These are phyloP conservation scores for Carlito syrichta DNA, from an alignment of 2,113 vertebrate species.

Conservation along the genomic window DNA sequence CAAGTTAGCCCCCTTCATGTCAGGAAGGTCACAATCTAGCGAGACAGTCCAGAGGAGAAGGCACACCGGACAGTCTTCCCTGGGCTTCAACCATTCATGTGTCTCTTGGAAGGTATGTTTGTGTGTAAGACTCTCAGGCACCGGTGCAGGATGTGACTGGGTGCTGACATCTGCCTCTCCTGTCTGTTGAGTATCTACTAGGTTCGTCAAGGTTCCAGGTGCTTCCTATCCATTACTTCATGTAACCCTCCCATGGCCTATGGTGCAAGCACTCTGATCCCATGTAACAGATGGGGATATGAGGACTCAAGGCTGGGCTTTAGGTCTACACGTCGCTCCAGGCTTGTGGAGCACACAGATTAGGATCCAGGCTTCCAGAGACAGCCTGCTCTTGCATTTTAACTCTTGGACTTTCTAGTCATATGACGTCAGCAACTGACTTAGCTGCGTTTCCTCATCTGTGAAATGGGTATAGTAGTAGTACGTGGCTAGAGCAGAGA, in stretches of 20 bases:
- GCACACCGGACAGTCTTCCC: rapidly evolving
- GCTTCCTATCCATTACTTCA: rapidly evolving
- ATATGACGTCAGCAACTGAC: background rate
- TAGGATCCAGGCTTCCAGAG: background rate
- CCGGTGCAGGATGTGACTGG: rapidly evolving
- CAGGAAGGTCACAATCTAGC: background rate
- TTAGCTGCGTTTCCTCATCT: background rate
- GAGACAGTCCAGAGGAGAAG: background rate
- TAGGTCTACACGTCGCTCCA: background rate
- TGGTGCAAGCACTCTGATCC: too few relatives aligned
- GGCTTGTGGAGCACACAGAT: background rate
- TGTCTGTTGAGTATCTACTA: background rate
- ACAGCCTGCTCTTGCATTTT: background rate
- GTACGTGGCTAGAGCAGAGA: too few relatives aligned
- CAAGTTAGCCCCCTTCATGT: too few relatives aligned
- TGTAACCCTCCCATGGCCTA: background rate
- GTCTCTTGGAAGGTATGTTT: background rate
- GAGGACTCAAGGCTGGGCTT: rapidly evolving
- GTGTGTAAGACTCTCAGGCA: background rate
- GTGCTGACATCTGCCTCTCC: background rate
- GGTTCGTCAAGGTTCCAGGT: background rate
- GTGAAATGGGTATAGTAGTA: background rate
- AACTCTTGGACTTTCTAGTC: background rate
- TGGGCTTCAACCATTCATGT: background rate
- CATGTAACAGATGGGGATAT: too few relatives aligned